Percentiles rank a stretch among this genome's conserved stretches.
Evolutionary conservation across 2,113 vertebrate species (phyloP).

Genomic region (Chaenogobius annularis): DNA sequence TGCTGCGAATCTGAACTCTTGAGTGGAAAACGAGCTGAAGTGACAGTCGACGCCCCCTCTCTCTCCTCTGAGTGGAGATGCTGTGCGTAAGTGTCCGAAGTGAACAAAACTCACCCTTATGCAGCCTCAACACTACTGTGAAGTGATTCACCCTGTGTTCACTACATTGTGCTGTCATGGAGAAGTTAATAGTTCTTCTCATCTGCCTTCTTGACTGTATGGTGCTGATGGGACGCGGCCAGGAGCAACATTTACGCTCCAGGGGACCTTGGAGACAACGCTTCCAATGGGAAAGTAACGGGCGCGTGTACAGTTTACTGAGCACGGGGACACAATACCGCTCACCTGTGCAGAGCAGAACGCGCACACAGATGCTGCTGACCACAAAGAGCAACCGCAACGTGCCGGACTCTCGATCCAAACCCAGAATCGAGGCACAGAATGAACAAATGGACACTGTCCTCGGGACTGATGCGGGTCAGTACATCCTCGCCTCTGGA

Average conservation of each 20-base stretch:
- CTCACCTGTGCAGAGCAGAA: slow-evolving; percentile 41
- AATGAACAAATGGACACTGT: slow-evolving; percentile 32
- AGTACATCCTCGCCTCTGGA: slow-evolving; percentile 43
- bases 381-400: slow-evolving; percentile 31
- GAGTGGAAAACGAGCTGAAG: neutral
- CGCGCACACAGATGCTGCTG: slow-evolving; percentile 52
- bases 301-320: slow-evolving; percentile 70
- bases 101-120: slow-evolving; percentile 29
- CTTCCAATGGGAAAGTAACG: slow-evolving; percentile 76
- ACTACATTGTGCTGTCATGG: slow-evolving; percentile 38
- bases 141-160: neutral
- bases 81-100: slow-evolving; percentile 37
- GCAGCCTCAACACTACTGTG: slow-evolving; percentile 21
- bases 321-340: slow-evolving; percentile 74
- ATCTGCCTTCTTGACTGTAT: slow-evolving; percentile 35
- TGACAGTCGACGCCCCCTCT: slow-evolving; percentile 2
- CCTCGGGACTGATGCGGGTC: slow-evolving; percentile 43
- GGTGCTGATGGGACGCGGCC: slow-evolving; percentile 53
- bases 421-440: slow-evolving; percentile 19
- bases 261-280: slow-evolving; percentile 66
- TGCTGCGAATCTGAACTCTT: neutral
- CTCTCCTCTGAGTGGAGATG: slow-evolving; percentile 13
- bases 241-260: slow-evolving; percentile 43
- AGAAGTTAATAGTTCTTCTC: slow-evolving; percentile 24
- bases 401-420: slow-evolving; percentile 21